These are phyloP conservation scores for Anguilla anguilla DNA, from an alignment of 2,797 vertebrate species.

Conservation along the genomic window DNA sequence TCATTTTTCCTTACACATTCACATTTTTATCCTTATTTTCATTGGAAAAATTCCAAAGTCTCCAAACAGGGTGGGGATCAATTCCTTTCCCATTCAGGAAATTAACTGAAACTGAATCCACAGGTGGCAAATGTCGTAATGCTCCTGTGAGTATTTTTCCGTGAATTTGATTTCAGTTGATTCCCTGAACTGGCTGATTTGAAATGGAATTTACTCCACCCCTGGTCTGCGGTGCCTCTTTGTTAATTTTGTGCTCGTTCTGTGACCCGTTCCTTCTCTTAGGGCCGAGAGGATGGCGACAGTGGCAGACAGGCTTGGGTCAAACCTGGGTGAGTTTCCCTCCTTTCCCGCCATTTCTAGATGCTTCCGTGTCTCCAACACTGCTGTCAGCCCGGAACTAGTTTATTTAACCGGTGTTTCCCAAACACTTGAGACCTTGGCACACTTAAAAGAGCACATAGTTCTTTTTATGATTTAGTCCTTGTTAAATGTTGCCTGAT, in stretches of 20 bases:
- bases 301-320: conserved; percentile 83
- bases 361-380: background rate
- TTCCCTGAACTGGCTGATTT: conserved; percentile 22
- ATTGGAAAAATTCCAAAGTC: background rate
- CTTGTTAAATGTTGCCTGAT: too few species aligned
- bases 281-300: conserved; percentile 85
- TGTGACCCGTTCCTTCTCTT: conserved; percentile 44
- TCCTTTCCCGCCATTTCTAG: background rate
- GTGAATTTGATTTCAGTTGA: background rate
- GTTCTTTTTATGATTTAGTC: background rate
- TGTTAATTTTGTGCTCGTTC: background rate
- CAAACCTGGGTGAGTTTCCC: conserved; percentile 84
- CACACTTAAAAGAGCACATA: background rate
- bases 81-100: background rate
- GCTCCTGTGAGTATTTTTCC: conserved; percentile 20
- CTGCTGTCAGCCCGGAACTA: background rate
- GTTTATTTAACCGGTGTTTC: background rate
- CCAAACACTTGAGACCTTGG: background rate
- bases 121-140: background rate
- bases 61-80: background rate
- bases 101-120: background rate
- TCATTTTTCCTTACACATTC: background rate
- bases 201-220: background rate
- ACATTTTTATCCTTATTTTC: background rate
- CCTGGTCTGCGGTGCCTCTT: background rate